Percentiles rank a stretch among this genome's conserved stretches.
These are phyloP conservation scores for Congeria kusceri DNA, from an alignment of 2,888 invertebrate genomes.

Conservation along the genomic window DNA sequence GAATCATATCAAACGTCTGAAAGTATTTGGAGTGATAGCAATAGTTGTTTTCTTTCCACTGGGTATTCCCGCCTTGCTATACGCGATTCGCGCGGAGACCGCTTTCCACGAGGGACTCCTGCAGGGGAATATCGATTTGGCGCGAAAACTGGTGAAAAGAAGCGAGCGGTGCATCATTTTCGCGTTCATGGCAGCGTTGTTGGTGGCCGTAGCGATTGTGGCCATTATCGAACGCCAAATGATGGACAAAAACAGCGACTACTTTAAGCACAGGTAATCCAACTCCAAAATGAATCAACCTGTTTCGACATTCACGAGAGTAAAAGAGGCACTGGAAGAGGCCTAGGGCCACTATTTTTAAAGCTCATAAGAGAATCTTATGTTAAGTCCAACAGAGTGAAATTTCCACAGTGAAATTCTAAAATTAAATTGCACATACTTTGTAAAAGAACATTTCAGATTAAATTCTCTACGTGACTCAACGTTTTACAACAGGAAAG, in stretches of 20 bases:
- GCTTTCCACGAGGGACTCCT: conserved; percentile 77
- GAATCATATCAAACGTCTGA: conserved; percentile 66
- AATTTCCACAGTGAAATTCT: no score
- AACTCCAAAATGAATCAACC: not conserved
- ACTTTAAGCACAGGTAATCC: conserved; percentile 49
- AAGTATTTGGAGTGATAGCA: conserved; percentile 73
- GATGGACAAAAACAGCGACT: conserved; percentile 62
- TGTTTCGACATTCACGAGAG: no score
- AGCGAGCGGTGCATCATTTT: conserved; percentile 74
- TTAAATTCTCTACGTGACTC: no score
- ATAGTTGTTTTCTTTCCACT: conserved; percentile 79
- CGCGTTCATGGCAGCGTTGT: conserved; percentile 69
- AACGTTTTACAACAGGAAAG: no score
- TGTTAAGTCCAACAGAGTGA: no score
- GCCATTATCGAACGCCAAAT: conserved; percentile 70
- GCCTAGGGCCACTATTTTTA: no score
- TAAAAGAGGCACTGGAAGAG: no score
- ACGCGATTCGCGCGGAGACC: conserved; percentile 72
- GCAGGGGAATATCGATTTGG: conserved; percentile 77
- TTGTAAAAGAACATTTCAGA: no score
- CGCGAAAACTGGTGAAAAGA: conserved; percentile 74
- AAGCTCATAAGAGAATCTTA: no score
- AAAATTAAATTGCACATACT: no score
- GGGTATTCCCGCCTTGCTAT: conserved; percentile 76
- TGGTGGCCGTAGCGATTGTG: conserved; percentile 68